Conservation (phyloP, 2,113 vertebrate species). For the Neopipo cinnamomea region DNA sequence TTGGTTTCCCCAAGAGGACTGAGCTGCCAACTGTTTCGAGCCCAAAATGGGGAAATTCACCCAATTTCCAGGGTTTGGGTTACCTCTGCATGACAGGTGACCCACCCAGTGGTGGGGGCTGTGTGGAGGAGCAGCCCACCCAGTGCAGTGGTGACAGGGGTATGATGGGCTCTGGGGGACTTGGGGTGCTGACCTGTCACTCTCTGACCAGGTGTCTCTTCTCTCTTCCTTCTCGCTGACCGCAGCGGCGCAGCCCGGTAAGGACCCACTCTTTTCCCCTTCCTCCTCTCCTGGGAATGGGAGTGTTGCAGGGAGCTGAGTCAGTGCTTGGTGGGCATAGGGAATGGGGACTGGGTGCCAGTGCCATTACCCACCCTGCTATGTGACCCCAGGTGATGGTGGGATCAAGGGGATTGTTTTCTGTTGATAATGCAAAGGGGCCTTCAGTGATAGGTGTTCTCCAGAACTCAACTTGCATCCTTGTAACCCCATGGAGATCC, state of each 20-base stretch:
- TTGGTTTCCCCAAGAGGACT: accelerated
- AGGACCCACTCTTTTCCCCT: conserved; percentile 11
- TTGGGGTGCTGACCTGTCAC: conserved; percentile 80
- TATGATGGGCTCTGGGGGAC: not conserved
- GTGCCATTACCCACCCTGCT: accelerated
- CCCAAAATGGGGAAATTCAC: not conserved
- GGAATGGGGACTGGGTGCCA: accelerated
- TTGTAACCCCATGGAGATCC: too few relatives aligned
- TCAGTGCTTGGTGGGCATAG: not conserved
- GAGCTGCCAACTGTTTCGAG: not conserved
- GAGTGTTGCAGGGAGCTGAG: accelerated
- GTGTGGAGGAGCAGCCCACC: not conserved
- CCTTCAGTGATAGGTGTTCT: accelerated
- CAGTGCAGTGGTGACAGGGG: accelerated
- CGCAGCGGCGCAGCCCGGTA: conserved; percentile 99
- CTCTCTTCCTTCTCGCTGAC: conserved; percentile 98
- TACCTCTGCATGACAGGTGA: not conserved
- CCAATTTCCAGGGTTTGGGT: accelerated
- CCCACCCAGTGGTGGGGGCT: not conserved
- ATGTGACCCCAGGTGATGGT: not conserved
- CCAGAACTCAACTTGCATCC: accelerated
- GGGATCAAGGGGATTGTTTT: too few relatives aligned
- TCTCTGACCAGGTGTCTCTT: conserved; percentile 99
- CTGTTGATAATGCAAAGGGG: accelerated
- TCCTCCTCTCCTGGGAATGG: accelerated